Conservation (phyloP, 2,888 invertebrate genomes). For the Caenorhabditis japonica region DNA sequence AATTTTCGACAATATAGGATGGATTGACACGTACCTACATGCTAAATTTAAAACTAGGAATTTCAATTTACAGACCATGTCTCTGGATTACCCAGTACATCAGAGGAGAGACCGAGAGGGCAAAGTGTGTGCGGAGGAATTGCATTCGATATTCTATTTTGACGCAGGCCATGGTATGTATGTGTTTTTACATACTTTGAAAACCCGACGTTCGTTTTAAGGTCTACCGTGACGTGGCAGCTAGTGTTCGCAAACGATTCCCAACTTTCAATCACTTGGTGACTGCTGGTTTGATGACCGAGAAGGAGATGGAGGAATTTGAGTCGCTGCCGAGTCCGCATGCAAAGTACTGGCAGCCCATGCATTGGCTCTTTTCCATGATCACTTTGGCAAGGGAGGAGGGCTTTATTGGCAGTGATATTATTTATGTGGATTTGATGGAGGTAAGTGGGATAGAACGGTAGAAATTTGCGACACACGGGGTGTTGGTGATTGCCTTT, state of each 20-base stretch:
- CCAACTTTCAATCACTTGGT: slow-evolving; percentile 74
- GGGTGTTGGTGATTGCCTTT: too few relatives aligned
- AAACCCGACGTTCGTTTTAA: too few relatives aligned
- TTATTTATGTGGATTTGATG: slow-evolving; percentile 71
- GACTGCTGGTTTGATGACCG: slow-evolving; percentile 73
- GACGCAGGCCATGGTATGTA: slow-evolving; percentile 66
- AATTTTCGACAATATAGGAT: slow-evolving; percentile 74
- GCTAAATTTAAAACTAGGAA: not conserved
- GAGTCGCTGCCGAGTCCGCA: slow-evolving; percentile 69
- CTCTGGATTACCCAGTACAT: slow-evolving; percentile 69
- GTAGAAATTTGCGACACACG: too few relatives aligned
- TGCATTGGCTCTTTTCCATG: slow-evolving; percentile 69
- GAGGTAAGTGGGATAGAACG: too few relatives aligned
- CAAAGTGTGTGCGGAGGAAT: slow-evolving; percentile 68
- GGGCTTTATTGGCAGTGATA: slow-evolving; percentile 67
- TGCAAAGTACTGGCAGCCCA: slow-evolving; percentile 74
- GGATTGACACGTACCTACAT: slow-evolving; percentile 76
- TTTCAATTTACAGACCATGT: slow-evolving; percentile 64
- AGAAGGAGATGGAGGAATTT: slow-evolving; percentile 71
- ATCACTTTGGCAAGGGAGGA: slow-evolving; percentile 54
- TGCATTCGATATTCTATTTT: slow-evolving; percentile 71
- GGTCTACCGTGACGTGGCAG: slow-evolving; percentile 69
- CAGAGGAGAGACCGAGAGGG: slow-evolving; percentile 63
- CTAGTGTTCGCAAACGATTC: slow-evolving; percentile 72
- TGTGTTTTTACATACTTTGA: too few relatives aligned